A percentile compares a stretch with the other conserved stretches of the same genome.
Conservation (phyloP, 2,797 vertebrate species). For the Liparis tanakae region DNA sequence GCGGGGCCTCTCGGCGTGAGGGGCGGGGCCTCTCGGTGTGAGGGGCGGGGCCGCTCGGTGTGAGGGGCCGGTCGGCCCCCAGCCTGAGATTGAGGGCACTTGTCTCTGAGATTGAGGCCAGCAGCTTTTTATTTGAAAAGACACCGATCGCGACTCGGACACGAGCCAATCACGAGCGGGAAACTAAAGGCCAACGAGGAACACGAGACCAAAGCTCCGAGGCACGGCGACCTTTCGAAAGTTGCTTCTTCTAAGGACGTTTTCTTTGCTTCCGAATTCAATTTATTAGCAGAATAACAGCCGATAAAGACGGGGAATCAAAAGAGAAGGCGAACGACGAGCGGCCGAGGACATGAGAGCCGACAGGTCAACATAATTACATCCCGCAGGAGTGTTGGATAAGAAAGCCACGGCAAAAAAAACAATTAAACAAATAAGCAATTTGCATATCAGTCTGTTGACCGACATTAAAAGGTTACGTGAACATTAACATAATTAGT, state of each 20-base stretch:
- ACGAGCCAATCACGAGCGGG: conserved; percentile 36
- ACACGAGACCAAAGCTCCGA: conserved; percentile 31
- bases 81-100: conserved; percentile 77
- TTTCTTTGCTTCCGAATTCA: conserved; percentile 25
- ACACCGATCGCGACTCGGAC: conserved; percentile 49
- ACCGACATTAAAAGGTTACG: not conserved
- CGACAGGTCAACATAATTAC: conserved; percentile 1
- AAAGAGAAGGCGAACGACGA: conserved; percentile 9
- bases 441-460: not conserved
- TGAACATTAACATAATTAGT: not conserved
- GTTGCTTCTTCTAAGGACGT: conserved; percentile 24
- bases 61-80: conserved; percentile 36
- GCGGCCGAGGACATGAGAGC: conserved; percentile 2
- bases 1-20: too few species aligned
- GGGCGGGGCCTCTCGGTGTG: too few species aligned
- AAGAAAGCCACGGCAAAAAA: not conserved
- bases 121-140: conserved; percentile 73
- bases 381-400: conserved; percentile 15
- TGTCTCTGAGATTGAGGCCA: conserved; percentile 77
- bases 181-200: conserved; percentile 69
- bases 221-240: conserved; percentile 49
- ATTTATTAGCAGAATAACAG: conserved; percentile 18
- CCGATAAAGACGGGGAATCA: conserved; percentile 14
- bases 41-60: conserved; percentile 28
- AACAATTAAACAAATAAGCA: not conserved